A percentile compares a stretch with the other conserved stretches of the same genome.
Evolutionary conservation across 1,140 invertebrate species (phyloP).

Genomic region (Hesperophylax magnus): DNA sequence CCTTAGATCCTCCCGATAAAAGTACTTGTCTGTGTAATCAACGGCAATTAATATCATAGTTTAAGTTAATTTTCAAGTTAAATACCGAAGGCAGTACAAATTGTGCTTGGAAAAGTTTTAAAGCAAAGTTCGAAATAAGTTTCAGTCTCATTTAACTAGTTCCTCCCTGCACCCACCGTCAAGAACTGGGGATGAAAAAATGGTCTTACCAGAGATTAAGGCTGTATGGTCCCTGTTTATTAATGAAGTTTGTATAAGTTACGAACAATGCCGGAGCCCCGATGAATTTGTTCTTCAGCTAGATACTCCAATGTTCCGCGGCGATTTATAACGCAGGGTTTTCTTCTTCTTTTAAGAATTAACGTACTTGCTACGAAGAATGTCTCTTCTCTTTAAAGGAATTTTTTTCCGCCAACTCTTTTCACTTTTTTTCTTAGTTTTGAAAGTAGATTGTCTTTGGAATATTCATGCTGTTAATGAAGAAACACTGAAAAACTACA

Average conservation of each 20-base stretch:
- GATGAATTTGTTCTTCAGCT: constrained; percentile 17
- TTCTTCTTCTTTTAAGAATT: constrained; percentile 7
- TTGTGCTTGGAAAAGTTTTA: constrained; percentile 43
- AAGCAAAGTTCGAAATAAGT: constrained; percentile 45
- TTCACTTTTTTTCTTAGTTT: too few relatives aligned
- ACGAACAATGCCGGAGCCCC: constrained; percentile 21
- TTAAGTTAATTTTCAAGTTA: neutral
- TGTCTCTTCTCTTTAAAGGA: neutral
- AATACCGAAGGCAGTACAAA: constrained; percentile 16
- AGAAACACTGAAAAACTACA: too few relatives aligned
- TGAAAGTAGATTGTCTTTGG: too few relatives aligned
- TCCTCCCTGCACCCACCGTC: constrained; percentile 36
- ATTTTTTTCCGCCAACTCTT: too few relatives aligned
- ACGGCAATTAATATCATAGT: neutral
- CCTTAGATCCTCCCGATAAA: neutral
- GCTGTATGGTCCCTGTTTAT: constrained; percentile 27
- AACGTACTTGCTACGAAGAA: neutral
- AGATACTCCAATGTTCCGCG: neutral
- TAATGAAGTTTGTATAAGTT: constrained; percentile 30
- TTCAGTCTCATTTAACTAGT: constrained; percentile 53
- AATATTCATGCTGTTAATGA: too few relatives aligned
- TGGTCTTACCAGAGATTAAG: constrained; percentile 14
- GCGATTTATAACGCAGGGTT: constrained; percentile 7
- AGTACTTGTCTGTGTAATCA: neutral
- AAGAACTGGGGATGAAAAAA: constrained; percentile 10